Conservation (phyloP, 2,888 invertebrate genomes). For the Macrosiphum euphorbiae region DNA sequence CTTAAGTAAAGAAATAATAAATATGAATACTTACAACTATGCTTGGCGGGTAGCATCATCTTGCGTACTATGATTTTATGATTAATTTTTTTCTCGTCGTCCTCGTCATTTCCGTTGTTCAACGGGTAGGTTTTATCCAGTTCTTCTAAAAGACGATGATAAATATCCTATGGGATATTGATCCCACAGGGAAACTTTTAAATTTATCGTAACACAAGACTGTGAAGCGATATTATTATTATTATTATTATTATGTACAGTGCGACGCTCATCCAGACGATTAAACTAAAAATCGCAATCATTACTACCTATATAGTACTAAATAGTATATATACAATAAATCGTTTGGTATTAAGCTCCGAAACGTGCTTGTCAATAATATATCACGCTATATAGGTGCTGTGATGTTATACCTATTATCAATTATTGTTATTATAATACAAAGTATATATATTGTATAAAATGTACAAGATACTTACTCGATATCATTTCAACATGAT, state of each 20-base stretch:
- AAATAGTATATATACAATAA: background rate
- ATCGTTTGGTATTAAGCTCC: background rate
- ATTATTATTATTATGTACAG: background rate
- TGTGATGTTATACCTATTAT: background rate
- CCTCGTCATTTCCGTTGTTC: background rate
- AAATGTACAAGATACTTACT: background rate
- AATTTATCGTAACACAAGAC: background rate
- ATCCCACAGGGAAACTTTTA: background rate
- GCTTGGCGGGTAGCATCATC: background rate
- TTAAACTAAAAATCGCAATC: background rate
- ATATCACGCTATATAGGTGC: background rate
- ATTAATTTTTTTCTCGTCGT: background rate
- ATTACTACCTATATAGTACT: background rate
- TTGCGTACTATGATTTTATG: background rate
- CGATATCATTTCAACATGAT: background rate
- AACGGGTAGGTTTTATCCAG: background rate
- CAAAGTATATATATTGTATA: background rate
- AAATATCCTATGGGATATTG: background rate
- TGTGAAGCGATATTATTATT: background rate
- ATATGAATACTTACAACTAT: background rate
- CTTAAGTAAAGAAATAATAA: background rate
- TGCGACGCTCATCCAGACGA: background rate
- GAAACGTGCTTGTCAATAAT: background rate
- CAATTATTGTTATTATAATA: background rate
- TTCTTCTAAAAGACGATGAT: background rate